Base-by-base conservation (phyloP, 2,113 vertebrate species). In the Lepus timidus region DNA sequence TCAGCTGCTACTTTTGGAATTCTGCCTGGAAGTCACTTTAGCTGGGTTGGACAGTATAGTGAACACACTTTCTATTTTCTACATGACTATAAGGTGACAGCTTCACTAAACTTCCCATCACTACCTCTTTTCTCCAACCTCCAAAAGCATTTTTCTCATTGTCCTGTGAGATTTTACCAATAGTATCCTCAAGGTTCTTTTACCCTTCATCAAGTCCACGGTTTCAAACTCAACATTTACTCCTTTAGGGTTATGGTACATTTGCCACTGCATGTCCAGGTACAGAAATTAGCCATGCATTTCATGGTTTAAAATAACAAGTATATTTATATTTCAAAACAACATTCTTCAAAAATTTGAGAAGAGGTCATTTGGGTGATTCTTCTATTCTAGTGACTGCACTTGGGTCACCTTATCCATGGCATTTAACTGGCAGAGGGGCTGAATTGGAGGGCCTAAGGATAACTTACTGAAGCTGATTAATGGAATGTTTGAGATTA, bases 1-100 rank as follows among this genome's bases (percentile, higher is more conserved):
- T 31, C 11, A 80, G 36, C 51, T 52, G 44, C 17, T 71, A 67
- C 58, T 96, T 95, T 91, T 85, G 65, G 61, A 44, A 27, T 74
- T 75, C 25, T 83, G 33, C 91, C 58, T 76, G 20, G 14, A 81
- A 62, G 58, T 82, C 62, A 81, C 82, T 91, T 55, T 39, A 65
- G 58, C 29, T n/a, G 71, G 25, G n/a, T 94, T 44, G 65, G 49
- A 29, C 13, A 52, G 19, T 52, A 93, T 20, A 55, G 76, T 71
- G 9, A 16, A 70, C 12, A 67, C 10, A 58, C 49, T 76, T 55
- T 81, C 44, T 7, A 55, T 82, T 87, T 92, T 78, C 6, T 58
- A 61, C 1, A 13, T 80, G 31, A 84, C 19, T 70, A 8, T 0
- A 49, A 44, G 61, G 70, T 61, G 44, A 62, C 14, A 39, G 29